Conservation (phyloP, 2,797 vertebrate genomes). For the Xiphorhynchus erythropygius region DNA sequence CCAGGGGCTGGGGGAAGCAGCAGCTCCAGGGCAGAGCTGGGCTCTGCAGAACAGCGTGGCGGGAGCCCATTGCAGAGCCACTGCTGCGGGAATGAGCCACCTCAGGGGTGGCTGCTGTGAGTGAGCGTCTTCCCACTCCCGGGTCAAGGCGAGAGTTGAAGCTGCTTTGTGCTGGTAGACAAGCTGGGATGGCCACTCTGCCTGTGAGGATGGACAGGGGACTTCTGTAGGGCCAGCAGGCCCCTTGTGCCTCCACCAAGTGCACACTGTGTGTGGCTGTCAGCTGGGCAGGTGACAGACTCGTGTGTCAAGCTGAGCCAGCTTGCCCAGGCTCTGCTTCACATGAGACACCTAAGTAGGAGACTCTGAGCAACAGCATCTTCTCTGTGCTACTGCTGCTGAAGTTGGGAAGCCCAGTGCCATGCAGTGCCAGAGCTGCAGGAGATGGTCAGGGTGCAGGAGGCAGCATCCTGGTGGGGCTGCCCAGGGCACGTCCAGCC, state of each 20-base stretch:
- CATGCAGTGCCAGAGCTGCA: background rate
- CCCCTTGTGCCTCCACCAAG: rapidly evolving
- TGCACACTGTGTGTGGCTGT: rapidly evolving
- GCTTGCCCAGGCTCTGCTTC: background rate
- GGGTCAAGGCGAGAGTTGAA: background rate
- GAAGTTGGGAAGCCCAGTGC: rapidly evolving
- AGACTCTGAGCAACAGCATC: background rate
- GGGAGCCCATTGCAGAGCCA: background rate
- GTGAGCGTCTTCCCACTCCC: rapidly evolving
- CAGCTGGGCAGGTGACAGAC: background rate
- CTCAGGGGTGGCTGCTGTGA: background rate
- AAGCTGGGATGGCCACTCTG: background rate
- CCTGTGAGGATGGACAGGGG: rapidly evolving
- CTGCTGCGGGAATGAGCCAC: rapidly evolving
- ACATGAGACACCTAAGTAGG: background rate
- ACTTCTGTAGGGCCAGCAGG: background rate
- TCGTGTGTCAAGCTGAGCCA: rapidly evolving
- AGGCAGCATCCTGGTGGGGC: rapidly evolving
- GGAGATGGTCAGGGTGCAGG: background rate
- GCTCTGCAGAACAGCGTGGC: rapidly evolving
- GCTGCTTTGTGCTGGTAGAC: background rate
- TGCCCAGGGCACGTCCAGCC: background rate
- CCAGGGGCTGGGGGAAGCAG: background rate
- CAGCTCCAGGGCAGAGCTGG: rapidly evolving
- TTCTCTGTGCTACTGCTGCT: rapidly evolving